Percentiles rank a stretch among this genome's conserved stretches.
phyloP scores from a whole-genome alignment of 2,888 invertebrate species.

The Agrochola lychnidis region DNA sequence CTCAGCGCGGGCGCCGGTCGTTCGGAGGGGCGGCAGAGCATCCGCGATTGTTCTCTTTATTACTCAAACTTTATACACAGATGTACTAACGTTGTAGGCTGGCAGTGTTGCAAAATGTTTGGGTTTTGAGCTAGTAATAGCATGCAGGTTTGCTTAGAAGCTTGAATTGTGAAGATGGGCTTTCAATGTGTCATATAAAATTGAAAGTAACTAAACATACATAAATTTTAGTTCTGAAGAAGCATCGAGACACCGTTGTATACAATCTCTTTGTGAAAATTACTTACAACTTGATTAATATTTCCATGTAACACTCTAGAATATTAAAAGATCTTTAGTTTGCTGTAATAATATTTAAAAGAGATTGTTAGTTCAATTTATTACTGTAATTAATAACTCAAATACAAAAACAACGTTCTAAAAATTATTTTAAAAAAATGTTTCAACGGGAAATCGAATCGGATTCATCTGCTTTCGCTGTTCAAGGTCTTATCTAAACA shows the following conservation, averaged over 20 bases:
- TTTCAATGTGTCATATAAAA: neutral
- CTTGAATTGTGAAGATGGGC: neutral
- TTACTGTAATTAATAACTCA: neutral
- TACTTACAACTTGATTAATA: neutral
- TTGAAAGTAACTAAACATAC: neutral
- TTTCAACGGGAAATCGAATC: neutral
- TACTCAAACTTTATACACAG: slow-evolving; percentile 73
- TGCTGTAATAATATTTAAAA: neutral
- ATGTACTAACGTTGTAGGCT: slow-evolving; percentile 60
- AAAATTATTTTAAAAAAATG: neutral
- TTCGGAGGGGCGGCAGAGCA: slow-evolving; percentile 66
- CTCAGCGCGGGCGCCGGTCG: slow-evolving; percentile 65
- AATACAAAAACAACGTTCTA: neutral
- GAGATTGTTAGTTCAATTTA: neutral
- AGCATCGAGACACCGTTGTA: neutral
- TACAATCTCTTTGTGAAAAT: neutral
- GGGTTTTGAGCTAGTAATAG: slow-evolving; percentile 40
- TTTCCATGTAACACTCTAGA: neutral
- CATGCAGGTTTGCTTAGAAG: slow-evolving; percentile 33
- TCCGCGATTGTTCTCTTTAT: slow-evolving; percentile 68
- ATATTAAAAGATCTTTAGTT: neutral
- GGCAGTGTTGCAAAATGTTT: slow-evolving; percentile 66
- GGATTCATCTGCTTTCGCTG: slow-evolving; percentile 25
- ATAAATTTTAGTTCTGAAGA: neutral
- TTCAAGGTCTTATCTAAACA: slow-evolving; percentile 24